Evolutionary conservation across 2,888 invertebrate species (phyloP), one percentile per base, ranked within the genome.

Genomic region (Monopis laevigella): DNA sequence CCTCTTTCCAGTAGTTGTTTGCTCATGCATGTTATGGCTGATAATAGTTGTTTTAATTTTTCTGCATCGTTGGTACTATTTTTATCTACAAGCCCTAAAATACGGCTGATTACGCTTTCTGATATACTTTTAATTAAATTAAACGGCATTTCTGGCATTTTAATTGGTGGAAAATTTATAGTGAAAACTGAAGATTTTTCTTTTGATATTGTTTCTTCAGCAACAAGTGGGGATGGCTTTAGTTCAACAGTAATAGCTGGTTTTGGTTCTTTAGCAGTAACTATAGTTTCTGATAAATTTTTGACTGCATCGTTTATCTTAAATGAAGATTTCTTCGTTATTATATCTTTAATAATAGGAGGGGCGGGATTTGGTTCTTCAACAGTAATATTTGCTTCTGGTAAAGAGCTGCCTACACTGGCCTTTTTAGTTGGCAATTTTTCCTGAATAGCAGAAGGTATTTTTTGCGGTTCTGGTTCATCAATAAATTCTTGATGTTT

Each of bases 21-120:
- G 3, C 54, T 55, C 1, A 52, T 26, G 5, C n/a, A 7, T 32
- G 56, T 52, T 1, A 62, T 46, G 41, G 54, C 44, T 12, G 45
- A 40, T 2, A 58, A 39, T 41, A 53, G 43, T 6, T 45, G 34
- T 43, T 53, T 56, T 1, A 62, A 28, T 24, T 24, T 10, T 10
- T 7, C 24, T 24, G 6, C 24, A 7, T 24, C n/a, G n/a, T n/a
- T 5, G 10, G n/a, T n/a, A n/a, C n/a, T n/a, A n/a, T 5, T 24
- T 10, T 10, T 5, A 24, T 24, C 24, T 24, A 24, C 24, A 24
- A 10, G 6, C 10, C 24, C 24, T 7, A 24, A 10, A 7, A 24
- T 10, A 24, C 24, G 24, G 10, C 24, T 10, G 24, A 24, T 10
- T 5, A 10, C 6, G 6, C 24, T 24, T 7, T 24, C 24, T 24